A percentile compares a stretch with the other conserved stretches of the same genome.
phyloP scores from a whole-genome alignment of 2,113 vertebrate genomes.

The Theropithecus gelada region DNA sequence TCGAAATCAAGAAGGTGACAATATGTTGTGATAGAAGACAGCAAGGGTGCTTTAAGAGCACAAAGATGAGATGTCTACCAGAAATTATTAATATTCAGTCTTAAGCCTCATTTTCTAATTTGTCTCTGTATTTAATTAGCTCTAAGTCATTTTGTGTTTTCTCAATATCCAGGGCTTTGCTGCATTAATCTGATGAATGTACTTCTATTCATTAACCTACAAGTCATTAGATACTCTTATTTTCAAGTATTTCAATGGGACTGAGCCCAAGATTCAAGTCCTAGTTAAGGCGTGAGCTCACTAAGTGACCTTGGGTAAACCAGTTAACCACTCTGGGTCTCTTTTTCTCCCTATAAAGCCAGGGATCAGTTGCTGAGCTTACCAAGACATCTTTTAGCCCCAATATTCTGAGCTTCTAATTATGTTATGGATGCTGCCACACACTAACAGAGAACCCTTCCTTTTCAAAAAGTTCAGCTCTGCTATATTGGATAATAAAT shows the following conservation, averaged over 20 bases:
- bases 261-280: neutral
- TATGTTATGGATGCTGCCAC: neutral
- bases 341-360: neutral
- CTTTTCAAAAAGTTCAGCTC: neutral
- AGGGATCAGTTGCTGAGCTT: neutral
- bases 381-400: neutral
- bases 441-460: neutral
- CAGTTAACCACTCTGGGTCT: neutral
- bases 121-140: constrained; percentile 55
- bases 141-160: constrained; percentile 55
- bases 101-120: constrained; percentile 43
- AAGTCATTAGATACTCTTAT: constrained; percentile 23
- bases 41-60: neutral
- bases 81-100: constrained; percentile 46
- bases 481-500: constrained; percentile 39
- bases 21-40: neutral
- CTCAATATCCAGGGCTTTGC: constrained; percentile 51
- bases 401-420: neutral
- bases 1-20: neutral
- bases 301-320: neutral
- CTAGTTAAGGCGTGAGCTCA: neutral
- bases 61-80: neutral
- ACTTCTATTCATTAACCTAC: constrained; percentile 44
- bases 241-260: constrained; percentile 22
- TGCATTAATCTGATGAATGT: constrained; percentile 21